Conservation (phyloP, 2,113 vertebrate species). For the Progne subis region DNA sequence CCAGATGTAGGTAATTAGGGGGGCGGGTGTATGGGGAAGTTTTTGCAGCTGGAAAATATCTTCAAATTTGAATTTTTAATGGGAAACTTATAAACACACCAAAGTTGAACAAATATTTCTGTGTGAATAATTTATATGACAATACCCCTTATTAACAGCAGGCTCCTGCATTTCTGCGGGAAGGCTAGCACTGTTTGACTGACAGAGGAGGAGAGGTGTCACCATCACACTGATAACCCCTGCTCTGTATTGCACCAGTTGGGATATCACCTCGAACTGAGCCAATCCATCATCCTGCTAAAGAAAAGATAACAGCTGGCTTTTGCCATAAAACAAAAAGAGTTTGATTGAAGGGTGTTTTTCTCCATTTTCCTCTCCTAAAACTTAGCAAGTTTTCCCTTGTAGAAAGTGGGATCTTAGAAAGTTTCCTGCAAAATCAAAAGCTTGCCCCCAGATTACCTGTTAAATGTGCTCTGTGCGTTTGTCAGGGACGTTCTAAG, state of each 20-base stretch:
- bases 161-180: background rate
- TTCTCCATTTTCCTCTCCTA: background rate
- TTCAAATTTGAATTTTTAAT: slow-evolving; percentile 50
- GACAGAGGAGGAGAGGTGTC: background rate
- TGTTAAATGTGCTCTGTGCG: background rate
- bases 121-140: slow-evolving; percentile 1
- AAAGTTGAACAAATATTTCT: background rate
- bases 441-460: slow-evolving; percentile 21
- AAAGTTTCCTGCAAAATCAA: slow-evolving; percentile 33
- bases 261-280: slow-evolving; percentile 1
- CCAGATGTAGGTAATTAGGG: background rate
- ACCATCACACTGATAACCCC: background rate
- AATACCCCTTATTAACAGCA: background rate
- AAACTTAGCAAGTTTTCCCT: background rate
- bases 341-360: background rate
- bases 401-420: background rate
- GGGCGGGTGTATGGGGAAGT: background rate
- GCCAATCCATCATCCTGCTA: slow-evolving; percentile 17
- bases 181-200: background rate
- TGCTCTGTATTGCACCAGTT: background rate
- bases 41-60: slow-evolving; percentile 45
- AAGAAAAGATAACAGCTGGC: background rate
- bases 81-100: background rate
- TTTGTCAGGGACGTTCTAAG: slow-evolving; percentile 69
- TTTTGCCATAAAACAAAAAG: background rate